Conservation (phyloP, 1,140 invertebrate genomes). For the Bombus consobrinus region DNA sequence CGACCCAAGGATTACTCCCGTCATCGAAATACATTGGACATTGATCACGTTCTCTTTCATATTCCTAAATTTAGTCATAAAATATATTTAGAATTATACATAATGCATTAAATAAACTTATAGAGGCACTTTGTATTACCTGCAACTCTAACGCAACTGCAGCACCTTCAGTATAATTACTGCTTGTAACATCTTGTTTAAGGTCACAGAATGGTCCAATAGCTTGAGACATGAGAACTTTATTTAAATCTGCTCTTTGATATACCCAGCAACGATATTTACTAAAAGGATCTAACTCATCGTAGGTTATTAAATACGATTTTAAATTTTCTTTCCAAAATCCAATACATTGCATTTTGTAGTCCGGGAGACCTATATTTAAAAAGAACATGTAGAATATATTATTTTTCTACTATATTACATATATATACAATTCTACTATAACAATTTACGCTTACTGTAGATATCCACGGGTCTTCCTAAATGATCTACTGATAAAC, state of each 20-base stretch:
- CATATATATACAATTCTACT: background rate
- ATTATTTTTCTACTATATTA: background rate
- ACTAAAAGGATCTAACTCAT: slow-evolving; percentile 97
- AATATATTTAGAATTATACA: slow-evolving; percentile 11
- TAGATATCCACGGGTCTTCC: slow-evolving; percentile 97
- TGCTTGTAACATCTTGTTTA: slow-evolving; percentile 94
- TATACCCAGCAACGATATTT: slow-evolving; percentile 99
- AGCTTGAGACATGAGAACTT: slow-evolving; percentile 94
- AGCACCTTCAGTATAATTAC: slow-evolving; percentile 94
- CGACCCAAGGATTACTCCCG: slow-evolving; percentile 92
- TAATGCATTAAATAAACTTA: background rate
- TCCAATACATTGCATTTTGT: slow-evolving; percentile 98
- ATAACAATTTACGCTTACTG: slow-evolving; percentile 83
- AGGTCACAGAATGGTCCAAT: slow-evolving; percentile 95
- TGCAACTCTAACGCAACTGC: slow-evolving; percentile 94
- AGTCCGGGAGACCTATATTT: slow-evolving; percentile 93
- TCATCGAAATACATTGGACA: slow-evolving; percentile 98
- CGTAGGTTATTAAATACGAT: slow-evolving; percentile 98
- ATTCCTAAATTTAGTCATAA: slow-evolving; percentile 73
- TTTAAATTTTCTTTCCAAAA: slow-evolving; percentile 99
- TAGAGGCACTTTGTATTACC: slow-evolving; percentile 82
- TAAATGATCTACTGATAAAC: slow-evolving; percentile 96
- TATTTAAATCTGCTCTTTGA: slow-evolving; percentile 96
- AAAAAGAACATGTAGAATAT: slow-evolving; percentile 9
- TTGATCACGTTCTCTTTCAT: slow-evolving; percentile 88